phyloP scores from a whole-genome alignment of 2,888 invertebrate genomes.

The Diplazon laetatorius region DNA sequence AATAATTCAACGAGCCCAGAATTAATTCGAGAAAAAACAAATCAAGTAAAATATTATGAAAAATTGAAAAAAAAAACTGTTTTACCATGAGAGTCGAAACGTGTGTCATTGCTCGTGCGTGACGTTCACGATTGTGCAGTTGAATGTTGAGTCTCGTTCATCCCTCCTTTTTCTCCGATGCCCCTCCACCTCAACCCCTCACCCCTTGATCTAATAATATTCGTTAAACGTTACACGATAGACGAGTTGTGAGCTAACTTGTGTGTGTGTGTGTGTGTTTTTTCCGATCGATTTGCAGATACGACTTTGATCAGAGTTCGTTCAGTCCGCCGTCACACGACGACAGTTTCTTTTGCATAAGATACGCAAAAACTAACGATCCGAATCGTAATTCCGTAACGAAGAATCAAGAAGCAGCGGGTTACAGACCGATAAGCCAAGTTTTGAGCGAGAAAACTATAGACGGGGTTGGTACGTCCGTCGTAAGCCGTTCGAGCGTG shows the following conservation, averaged over 20 bases:
- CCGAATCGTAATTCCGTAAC: slow-evolving; percentile 39
- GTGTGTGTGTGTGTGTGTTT: not conserved
- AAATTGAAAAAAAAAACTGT: too few species aligned
- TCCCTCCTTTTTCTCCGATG: not conserved
- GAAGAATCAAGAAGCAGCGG: slow-evolving; percentile 67
- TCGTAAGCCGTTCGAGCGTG: not conserved
- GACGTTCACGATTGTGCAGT: too few species aligned
- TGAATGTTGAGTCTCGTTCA: not conserved
- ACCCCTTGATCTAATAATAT: not conserved
- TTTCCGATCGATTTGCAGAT: slow-evolving; percentile 78
- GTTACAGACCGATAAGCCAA: slow-evolving; percentile 74
- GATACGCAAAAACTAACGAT: slow-evolving; percentile 82
- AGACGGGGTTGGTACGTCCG: slow-evolving; percentile 17
- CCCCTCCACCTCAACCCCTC: not conserved
- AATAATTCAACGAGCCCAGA: not conserved
- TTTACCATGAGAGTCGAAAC: slow-evolving; percentile 25
- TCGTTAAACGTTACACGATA: not conserved
- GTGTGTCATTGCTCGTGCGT: not conserved
- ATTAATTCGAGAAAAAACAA: not conserved
- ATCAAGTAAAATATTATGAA: not conserved
- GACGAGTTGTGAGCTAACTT: not conserved
- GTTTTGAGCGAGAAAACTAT: slow-evolving; percentile 69
- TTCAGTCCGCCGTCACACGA: slow-evolving; percentile 90
- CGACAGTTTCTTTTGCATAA: slow-evolving; percentile 89
- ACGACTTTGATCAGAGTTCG: slow-evolving; percentile 84